phyloP scores from a whole-genome alignment of 2,113 vertebrate species.

The Cnemophilus loriae region DNA sequence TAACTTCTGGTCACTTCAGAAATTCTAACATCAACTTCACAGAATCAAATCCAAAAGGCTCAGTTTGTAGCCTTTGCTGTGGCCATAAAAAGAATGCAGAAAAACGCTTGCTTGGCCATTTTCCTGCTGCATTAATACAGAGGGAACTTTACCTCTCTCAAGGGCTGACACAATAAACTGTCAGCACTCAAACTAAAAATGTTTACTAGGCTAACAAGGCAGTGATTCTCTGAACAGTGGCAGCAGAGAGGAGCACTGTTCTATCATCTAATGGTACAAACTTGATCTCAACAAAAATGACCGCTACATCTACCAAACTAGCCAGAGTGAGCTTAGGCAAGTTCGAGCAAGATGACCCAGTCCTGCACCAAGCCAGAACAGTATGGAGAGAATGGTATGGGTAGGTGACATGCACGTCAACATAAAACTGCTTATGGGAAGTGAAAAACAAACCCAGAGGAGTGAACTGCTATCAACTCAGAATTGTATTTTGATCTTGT shows the following conservation, averaged over 20 bases:
- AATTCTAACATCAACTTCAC: neutral
- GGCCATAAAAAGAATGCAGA: neutral
- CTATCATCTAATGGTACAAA: neutral
- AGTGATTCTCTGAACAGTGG: neutral
- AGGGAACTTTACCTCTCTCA: neutral
- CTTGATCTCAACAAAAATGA: neutral
- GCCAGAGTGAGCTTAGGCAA: neutral
- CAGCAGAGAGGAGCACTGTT: neutral
- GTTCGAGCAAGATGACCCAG: neutral
- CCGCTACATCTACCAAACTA: neutral
- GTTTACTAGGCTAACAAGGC: neutral
- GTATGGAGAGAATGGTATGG: neutral
- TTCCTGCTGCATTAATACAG: neutral
- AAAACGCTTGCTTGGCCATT: neutral
- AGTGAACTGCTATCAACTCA: accelerated
- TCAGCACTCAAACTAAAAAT: neutral
- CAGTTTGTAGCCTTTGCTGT: neutral
- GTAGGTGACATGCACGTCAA: neutral
- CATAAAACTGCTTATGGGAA: neutral
- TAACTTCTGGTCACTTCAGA: neutral
- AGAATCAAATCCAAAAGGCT: neutral
- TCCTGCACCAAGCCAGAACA: neutral
- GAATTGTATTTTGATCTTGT: neutral
- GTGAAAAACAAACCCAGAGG: neutral
- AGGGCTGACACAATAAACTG: neutral